phyloP scores from a whole-genome alignment of 2,113 vertebrate genomes.

The Hypanus sabinus region DNA sequence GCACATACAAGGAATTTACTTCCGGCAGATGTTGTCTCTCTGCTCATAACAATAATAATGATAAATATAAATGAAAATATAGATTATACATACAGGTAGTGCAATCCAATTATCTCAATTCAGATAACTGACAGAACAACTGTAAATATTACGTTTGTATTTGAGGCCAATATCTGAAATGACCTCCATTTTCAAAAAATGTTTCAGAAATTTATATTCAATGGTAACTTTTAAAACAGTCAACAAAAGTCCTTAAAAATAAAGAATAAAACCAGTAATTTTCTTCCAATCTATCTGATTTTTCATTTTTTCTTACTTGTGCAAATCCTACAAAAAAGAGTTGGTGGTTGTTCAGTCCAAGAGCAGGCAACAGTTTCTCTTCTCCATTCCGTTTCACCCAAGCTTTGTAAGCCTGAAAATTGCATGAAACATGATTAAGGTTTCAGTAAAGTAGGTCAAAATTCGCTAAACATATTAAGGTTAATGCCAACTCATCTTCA shows the following conservation, averaged over 20 bases:
- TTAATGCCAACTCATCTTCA: no score
- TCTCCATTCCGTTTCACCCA: conserved; percentile 78
- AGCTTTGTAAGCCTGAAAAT: conserved; percentile 72
- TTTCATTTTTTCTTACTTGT: conserved; percentile 64
- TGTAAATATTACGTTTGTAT: background rate
- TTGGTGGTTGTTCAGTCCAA: conserved; percentile 88
- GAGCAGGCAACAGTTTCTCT: conserved; percentile 78
- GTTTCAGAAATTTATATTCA: background rate
- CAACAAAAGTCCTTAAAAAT: background rate
- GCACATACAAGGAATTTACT: no score
- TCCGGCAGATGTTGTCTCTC: no score
- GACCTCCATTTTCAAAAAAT: background rate
- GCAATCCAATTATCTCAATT: no score
- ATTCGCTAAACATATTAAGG: background rate
- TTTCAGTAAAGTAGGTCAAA: background rate
- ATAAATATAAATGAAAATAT: no score
- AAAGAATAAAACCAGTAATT: background rate
- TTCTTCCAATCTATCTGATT: background rate
- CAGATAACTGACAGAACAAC: background rate
- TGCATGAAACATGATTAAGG: conserved; percentile 16
- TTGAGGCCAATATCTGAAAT: background rate
- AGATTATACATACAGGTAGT: no score
- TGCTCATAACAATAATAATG: no score
- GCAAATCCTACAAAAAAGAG: conserved; percentile 97
- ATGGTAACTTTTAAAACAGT: background rate